Conservation (phyloP, 2,113 vertebrate genomes). For the Neofelis nebulosa region DNA sequence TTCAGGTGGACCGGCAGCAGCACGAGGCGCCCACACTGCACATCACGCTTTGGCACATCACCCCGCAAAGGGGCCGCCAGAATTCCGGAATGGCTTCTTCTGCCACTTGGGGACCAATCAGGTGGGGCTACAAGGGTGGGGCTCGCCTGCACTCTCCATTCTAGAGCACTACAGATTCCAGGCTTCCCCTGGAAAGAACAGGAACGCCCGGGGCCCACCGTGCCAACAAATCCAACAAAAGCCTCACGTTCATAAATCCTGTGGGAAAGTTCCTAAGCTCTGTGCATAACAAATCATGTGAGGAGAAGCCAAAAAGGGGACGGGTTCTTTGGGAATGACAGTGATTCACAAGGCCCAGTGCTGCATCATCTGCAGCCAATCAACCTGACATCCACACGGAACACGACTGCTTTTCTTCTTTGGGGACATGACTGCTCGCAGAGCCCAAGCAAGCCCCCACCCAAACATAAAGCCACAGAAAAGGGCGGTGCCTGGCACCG, state of each 20-base stretch:
- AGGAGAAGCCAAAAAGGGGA: neutral
- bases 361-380: conserved; percentile 42
- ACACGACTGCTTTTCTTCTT: conserved; percentile 31
- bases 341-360: neutral
- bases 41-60: neutral
- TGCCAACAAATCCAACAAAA: neutral
- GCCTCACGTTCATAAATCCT: neutral
- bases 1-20: neutral
- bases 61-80: neutral
- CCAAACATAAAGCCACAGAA: conserved; percentile 38
- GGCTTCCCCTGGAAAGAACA: neutral
- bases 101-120: neutral
- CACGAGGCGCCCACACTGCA: too few species aligned
- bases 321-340: neutral
- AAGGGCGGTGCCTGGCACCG: neutral
- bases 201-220: neutral
- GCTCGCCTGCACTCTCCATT: neutral
- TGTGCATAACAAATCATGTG: neutral
- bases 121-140: neutral
- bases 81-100: neutral
- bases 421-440: neutral
- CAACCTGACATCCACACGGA: neutral
- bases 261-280: conserved; percentile 13
- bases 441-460: neutral
- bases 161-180: neutral